Conservation (phyloP, 2,888 invertebrate genomes). For the Diarsia mendica region DNA sequence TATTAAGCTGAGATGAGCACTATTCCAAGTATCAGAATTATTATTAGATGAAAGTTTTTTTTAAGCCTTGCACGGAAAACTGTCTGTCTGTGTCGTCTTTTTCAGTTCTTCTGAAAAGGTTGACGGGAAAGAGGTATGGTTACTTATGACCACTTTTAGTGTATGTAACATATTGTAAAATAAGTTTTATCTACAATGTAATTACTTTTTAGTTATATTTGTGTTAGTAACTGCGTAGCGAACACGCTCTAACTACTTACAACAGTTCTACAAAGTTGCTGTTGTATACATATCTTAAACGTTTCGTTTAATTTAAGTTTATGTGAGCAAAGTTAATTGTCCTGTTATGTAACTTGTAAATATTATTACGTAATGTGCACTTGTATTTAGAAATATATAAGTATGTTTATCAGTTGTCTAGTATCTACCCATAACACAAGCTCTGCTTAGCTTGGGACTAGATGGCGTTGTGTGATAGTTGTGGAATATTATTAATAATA, state of each 20-base stretch:
- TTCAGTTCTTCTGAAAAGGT: not conserved
- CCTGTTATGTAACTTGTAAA: no score
- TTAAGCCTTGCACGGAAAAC: not conserved
- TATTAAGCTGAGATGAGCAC: not conserved
- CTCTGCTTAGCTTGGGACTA: no score
- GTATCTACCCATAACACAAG: no score
- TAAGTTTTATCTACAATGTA: not conserved
- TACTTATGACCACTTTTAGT: not conserved
- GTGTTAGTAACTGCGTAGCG: conserved; percentile 26
- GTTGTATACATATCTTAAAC: conserved; percentile 10
- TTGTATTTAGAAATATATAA: no score
- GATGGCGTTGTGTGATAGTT: no score
- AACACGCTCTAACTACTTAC: conserved; percentile 6
- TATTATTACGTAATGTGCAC: no score
- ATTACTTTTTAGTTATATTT: conserved; percentile 12
- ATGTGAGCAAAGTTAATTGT: not conserved
- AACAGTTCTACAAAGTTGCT: conserved; percentile 20
- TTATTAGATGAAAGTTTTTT: not conserved
- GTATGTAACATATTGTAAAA: not conserved
- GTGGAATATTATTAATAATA: no score
- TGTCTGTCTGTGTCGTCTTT: no score
- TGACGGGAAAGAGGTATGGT: not conserved
- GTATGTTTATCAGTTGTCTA: no score
- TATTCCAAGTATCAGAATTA: not conserved
- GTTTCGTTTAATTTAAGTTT: conserved; percentile 51